A percentile compares a stretch with the other conserved stretches of the same genome.
Conservation (phyloP, 2,888 invertebrate genomes). For the Agrotis segetum region DNA sequence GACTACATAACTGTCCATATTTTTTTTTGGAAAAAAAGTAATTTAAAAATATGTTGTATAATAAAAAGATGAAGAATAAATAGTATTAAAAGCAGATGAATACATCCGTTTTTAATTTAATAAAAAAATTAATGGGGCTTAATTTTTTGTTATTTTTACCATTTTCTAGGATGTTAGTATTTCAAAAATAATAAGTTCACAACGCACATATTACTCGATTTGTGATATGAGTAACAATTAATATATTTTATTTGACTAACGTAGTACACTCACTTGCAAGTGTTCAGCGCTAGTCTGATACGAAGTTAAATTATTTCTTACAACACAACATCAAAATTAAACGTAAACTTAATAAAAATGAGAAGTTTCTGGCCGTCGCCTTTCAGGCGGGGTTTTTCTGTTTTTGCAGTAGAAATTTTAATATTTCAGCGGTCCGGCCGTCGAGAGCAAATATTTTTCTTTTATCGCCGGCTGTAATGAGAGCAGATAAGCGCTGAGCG, state of each 20-base stretch:
- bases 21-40: no score
- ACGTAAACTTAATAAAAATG: conserved; percentile 55
- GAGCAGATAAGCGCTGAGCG: conserved; percentile 54
- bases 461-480: conserved; percentile 53
- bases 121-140: no score
- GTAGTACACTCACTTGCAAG: background rate
- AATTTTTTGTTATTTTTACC: no score
- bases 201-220: background rate
- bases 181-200: background rate
- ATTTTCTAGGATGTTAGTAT: no score
- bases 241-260: no score
- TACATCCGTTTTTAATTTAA: no score
- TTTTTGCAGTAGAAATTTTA: conserved; percentile 46
- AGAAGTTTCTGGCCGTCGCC: conserved; percentile 18
- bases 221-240: background rate
- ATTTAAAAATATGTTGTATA: no score
- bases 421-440: conserved; percentile 51
- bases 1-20: no score
- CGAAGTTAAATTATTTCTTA: conserved; percentile 30
- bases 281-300: conserved; percentile 7
- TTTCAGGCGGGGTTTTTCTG: conserved; percentile 32
- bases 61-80: no score
- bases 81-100: no score
- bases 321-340: conserved; percentile 49
- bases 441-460: conserved; percentile 55